These are phyloP conservation scores for Epistrophe eligans DNA, from an alignment of 2,888 invertebrate genomes.

Conservation along the genomic window DNA sequence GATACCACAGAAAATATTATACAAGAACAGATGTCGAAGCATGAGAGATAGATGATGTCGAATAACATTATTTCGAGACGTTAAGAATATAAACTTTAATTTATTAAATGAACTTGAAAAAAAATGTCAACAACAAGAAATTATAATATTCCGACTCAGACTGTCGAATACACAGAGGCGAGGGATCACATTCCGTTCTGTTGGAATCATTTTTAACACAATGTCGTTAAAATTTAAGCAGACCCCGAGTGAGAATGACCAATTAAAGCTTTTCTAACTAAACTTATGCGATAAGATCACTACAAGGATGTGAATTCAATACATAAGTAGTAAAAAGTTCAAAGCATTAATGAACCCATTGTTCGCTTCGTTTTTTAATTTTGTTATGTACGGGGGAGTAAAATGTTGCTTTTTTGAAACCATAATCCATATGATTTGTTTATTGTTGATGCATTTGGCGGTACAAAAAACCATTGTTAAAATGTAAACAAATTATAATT, in stretches of 20 bases:
- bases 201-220: constrained; percentile 10
- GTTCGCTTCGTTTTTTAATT: no score
- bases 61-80: constrained; percentile 75
- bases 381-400: no score
- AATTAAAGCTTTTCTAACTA: neutral
- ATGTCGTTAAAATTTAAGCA: constrained; percentile 8
- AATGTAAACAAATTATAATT: no score
- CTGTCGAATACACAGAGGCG: constrained; percentile 40
- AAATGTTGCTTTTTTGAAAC: no score
- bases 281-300: neutral
- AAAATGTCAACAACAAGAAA: neutral
- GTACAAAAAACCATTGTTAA: no score
- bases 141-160: constrained; percentile 27
- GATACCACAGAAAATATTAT: constrained; percentile 77
- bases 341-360: neutral
- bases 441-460: no score
- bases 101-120: neutral
- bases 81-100: neutral
- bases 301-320: neutral
- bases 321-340: neutral
- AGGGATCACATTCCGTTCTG: constrained; percentile 65
- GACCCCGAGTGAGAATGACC: neutral
- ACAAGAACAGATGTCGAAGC: constrained; percentile 80
- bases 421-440: no score
- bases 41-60: constrained; percentile 78